Evolutionary conservation across 2,113 vertebrate genomes (phyloP).

Genomic region (Gasterosteus nipponicus): DNA sequence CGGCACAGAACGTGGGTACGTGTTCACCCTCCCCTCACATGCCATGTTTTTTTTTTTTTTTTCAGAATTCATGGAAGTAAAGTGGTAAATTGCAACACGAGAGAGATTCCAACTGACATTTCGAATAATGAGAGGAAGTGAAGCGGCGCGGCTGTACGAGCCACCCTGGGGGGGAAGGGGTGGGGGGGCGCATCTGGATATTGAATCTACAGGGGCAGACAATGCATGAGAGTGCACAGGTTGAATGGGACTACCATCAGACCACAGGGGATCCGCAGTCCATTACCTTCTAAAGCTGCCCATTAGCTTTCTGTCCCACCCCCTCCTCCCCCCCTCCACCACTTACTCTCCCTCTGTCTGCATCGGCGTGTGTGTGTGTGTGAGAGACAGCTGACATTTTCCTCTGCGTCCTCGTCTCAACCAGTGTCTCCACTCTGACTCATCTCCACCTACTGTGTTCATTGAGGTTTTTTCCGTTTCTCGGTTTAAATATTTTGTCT

Average conservation of each 20-base stretch:
- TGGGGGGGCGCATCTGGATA: constrained; percentile 55
- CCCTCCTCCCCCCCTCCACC: constrained; percentile 22
- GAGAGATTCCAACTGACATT: not conserved
- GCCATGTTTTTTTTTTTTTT: not conserved
- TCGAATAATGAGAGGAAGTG: constrained; percentile 4
- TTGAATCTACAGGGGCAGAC: constrained; percentile 57
- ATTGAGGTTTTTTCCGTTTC: not conserved
- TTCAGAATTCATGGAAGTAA: not conserved
- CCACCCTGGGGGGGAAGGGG: constrained; percentile 9
- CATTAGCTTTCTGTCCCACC: constrained; percentile 61
- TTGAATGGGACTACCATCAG: constrained; percentile 57
- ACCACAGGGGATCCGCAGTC: constrained; percentile 69
- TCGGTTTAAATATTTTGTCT: too few species aligned
- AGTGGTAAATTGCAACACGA: not conserved
- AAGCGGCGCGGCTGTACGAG: constrained; percentile 22
- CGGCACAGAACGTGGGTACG: not conserved
- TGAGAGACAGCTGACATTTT: constrained; percentile 14
- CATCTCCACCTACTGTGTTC: not conserved
- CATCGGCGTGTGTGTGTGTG: not conserved
- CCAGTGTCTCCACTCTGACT: constrained; percentile 18
- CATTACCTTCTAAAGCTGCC: constrained; percentile 72
- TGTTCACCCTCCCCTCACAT: not conserved
- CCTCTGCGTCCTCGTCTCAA: constrained; percentile 2
- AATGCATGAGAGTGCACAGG: constrained; percentile 61
- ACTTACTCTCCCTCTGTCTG: constrained; percentile 5